These are phyloP conservation scores for Gisinianus flammeolus DNA, from an alignment of 2,888 invertebrate genomes.

Conservation along the genomic window DNA sequence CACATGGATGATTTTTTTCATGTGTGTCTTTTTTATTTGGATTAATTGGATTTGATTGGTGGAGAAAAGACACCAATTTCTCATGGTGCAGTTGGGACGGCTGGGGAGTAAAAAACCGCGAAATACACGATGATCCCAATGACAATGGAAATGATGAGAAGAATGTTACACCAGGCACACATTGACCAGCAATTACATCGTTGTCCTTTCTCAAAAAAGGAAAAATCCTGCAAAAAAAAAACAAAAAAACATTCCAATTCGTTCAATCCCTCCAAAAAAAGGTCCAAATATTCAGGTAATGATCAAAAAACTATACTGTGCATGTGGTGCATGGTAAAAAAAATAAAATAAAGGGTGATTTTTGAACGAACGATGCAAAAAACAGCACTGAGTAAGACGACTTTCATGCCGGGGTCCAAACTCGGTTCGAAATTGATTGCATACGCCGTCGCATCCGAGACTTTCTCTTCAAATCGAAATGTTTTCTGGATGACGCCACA, in stretches of 20 bases:
- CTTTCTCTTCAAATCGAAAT: slow-evolving; percentile 7
- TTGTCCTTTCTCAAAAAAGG: not conserved
- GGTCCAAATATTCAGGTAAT: no score
- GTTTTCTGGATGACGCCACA: not conserved
- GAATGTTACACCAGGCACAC: not conserved
- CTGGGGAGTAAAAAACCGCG: no score
- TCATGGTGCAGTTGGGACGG: no score
- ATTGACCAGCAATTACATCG: not conserved
- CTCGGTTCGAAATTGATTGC: not conserved
- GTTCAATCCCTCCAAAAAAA: no score
- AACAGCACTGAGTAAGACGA: not conserved
- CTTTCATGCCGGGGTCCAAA: not conserved
- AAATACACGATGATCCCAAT: not conserved
- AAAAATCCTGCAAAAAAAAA: slow-evolving; percentile 4
- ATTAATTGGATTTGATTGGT: no score
- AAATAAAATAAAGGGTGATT: not conserved
- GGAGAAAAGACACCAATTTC: no score
- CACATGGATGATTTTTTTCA: no score
- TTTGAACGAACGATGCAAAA: not conserved
- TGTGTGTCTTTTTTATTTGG: no score
- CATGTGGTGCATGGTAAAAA: not conserved
- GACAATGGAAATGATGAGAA: not conserved
- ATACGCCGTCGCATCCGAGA: not conserved
- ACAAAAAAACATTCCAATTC: not conserved
- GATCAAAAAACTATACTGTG: no score